Evolutionary conservation across 2,888 invertebrate species (phyloP), one percentile per base, ranked within the genome.

Genomic region (Microctonus brassicae): DNA sequence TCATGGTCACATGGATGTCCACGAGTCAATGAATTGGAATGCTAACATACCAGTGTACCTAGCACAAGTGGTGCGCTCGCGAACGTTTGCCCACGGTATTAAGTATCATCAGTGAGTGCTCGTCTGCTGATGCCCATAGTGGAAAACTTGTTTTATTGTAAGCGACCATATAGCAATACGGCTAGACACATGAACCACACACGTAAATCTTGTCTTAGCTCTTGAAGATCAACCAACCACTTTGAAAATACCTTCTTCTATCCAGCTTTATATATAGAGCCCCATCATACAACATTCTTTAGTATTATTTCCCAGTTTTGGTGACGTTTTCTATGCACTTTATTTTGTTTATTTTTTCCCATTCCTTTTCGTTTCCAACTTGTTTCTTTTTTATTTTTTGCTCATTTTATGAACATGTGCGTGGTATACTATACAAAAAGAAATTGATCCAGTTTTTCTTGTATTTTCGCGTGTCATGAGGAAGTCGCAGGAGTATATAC

Each of bases 11-110:
- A 62, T 42, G 36, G 9, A 58, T 58, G 42, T 78, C 76, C 76
- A 77, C 78, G 78, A 81, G 74, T 80, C 79, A 77, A 84, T 80
- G 80, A 83, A 79, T 81, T 77, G 82, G 83, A 84, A 82, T 83
- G 81, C 79, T 78, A 79, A 76, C 79, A 77, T 76, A 78, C 81
- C 76, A 79, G n/a, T n/a, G 79, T 81, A 79, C 78, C 80, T 17
- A 63, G 26, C 20, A 10, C 29, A 26, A n/a, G 24, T 22, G 63
- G 47, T 7, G 36, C 36, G 33, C 39, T 13, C 22, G 11, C 13
- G 22, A 64, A 73, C 78, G 72, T 79, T 79, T 76, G 39, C 39
- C 76, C 79, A 77, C 75, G 77, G 72, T 78, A 77, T 79, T 75
- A 78, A 77, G 78, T 78, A 75, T 79, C 77, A 47, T 63, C 42